A percentile compares a stretch with the other conserved stretches of the same genome.
phyloP scores from a whole-genome alignment of 1,140 invertebrate species.

The Calliopsis andreniformis region DNA sequence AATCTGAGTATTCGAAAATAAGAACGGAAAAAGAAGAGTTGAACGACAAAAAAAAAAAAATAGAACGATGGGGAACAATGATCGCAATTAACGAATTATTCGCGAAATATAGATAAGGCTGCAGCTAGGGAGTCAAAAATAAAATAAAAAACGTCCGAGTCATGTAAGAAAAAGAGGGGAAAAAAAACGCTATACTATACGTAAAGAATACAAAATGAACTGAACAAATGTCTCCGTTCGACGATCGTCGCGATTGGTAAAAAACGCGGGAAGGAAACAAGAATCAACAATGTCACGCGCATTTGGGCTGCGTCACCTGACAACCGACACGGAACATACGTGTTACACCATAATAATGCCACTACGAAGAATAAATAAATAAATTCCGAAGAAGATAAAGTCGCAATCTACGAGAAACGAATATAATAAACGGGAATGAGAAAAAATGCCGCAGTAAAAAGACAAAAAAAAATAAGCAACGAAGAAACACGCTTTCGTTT shows the following conservation, averaged over 20 bases:
- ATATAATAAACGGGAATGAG: constrained; percentile 7
- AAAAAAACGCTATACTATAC: not conserved
- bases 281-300: not conserved
- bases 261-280: not conserved
- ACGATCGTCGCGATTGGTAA: constrained; percentile 18
- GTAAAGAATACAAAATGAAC: constrained; percentile 26
- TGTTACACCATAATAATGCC: constrained; percentile 19
- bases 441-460: constrained; percentile 20
- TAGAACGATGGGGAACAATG: not conserved
- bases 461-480: constrained; percentile 25
- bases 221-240: not conserved
- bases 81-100: not conserved
- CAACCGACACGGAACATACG: constrained; percentile 15
- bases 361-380: constrained; percentile 13
- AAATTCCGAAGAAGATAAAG: not conserved
- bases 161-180: not conserved
- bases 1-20: constrained; percentile 53
- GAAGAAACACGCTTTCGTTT: not conserved
- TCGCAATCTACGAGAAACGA: constrained; percentile 38
- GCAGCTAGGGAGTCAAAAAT: constrained; percentile 37
- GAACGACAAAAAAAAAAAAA: constrained; percentile 41
- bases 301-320: too few relatives aligned
- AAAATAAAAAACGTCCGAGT: constrained; percentile 45
- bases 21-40: not conserved
- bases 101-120: too few relatives aligned